Evolutionary conservation across 2,888 invertebrate species (phyloP), one percentile per base, ranked within the genome.

Genomic region (Eupithecia dodoneata): DNA sequence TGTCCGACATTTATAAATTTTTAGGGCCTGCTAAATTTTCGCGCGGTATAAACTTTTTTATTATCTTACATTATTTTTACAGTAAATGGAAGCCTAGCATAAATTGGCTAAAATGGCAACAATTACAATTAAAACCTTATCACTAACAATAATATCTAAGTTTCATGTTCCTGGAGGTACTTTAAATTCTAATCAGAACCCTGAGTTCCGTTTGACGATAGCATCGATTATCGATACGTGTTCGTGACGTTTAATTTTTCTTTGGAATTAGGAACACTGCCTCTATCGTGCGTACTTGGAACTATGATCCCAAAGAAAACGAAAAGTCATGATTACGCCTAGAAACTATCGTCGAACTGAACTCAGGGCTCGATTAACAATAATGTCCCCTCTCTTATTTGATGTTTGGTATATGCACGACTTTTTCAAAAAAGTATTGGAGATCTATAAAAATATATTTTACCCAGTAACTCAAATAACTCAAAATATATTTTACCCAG

Each of bases 91-190:
- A 63, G 63, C 63, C 12, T 30, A 63, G 63, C 18, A 30, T 63
- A 63, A 30, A 9, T 63, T 63, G 63, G 30, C 63, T 63, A 63
- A 63, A 63, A 63, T 63, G 63, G 63, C 63, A 63, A 63, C 30
- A 63, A 30, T 63, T 63, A 63, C 12, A 30, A 4, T 52, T 52
- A n/a, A n/a, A 59, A 59, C 9, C 7, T 55, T 18, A 59, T 59
- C 7, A 18, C 7, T 59, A 18, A 59, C 55, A 55, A n/a, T 55
- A 3, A n/a, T 59, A 9, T 59, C 18, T 55, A 30, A 59, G 30
- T 10, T 63, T 63, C 10, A 30, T 2, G 30, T 63, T 30, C 4
- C 10, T 63, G 18, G 18, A 59, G 9, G 18, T 18, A 59, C 9
- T 59, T 59, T 18, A 10, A 3, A 52, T 52, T 52, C 15, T 52